A percentile compares a stretch with the other conserved stretches of the same genome.
Evolutionary conservation across 1,140 invertebrate species (phyloP).

Genomic region (Leptinotarsa defecta): DNA sequence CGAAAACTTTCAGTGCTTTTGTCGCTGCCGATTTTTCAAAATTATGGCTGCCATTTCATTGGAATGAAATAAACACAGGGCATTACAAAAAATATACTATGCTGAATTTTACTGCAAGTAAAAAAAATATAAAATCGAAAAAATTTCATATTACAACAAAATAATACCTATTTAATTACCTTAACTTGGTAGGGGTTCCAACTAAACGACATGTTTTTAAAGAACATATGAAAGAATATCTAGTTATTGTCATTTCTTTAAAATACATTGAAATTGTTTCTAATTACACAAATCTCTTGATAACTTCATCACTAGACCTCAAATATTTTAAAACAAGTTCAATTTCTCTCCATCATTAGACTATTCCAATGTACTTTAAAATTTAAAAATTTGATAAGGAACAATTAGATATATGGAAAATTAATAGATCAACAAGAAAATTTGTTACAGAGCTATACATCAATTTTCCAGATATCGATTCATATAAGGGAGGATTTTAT

Average conservation of each 20-base stretch:
- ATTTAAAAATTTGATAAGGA: neutral
- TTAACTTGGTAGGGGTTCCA: constrained; percentile 10
- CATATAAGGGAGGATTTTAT: neutral
- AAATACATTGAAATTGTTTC: constrained; percentile 21
- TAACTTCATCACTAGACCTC: too few species aligned
- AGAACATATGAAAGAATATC: constrained; percentile 7
- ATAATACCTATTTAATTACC: constrained; percentile 29
- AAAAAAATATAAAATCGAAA: constrained; percentile 32
- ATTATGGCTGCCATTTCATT: constrained; percentile 39
- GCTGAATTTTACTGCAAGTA: constrained; percentile 28
- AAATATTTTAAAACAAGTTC: neutral
- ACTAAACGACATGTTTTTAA: constrained; percentile 13
- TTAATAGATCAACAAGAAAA: neutral
- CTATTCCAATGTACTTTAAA: neutral
- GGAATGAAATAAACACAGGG: constrained; percentile 41
- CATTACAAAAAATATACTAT: constrained; percentile 26
- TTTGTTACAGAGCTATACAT: neutral
- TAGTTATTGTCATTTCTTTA: constrained; percentile 27
- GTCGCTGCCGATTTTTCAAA: constrained; percentile 40
- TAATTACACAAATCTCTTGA: neutral
- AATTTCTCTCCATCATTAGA: neutral
- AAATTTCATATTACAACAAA: constrained; percentile 32
- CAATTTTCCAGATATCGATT: neutral
- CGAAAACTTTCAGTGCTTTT: constrained; percentile 31
- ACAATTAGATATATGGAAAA: neutral